Conservation (phyloP, 2,113 vertebrate species). For the Cairina moschata region DNA sequence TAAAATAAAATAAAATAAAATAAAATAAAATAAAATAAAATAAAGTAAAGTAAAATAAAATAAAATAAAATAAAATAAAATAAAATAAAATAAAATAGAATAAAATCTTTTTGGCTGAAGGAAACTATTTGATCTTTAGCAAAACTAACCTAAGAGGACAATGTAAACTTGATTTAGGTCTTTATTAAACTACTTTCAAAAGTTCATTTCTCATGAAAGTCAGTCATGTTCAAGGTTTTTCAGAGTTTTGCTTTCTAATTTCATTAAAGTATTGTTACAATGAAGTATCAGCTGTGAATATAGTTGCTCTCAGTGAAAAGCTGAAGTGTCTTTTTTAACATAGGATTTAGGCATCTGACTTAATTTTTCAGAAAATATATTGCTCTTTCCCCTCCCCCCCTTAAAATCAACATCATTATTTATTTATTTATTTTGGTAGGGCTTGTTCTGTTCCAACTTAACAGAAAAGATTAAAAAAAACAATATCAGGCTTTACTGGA, state of each 20-base stretch:
- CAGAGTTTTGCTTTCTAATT: neutral
- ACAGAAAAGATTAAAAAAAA: neutral
- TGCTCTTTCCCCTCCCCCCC: too few species aligned
- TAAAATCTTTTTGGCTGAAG: neutral
- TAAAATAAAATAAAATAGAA: too few species aligned
- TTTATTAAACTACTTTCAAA: neutral
- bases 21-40: too few species aligned
- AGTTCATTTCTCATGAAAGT: neutral
- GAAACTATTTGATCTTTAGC: neutral
- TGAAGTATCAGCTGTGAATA: neutral
- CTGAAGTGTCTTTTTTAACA: neutral
- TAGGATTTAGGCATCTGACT: neutral
- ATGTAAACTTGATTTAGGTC: neutral
- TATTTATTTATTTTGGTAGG: neutral
- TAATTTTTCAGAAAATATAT: neutral
- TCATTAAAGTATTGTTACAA: neutral
- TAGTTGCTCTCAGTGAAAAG: neutral
- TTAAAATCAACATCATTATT: too few species aligned
- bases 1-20: too few species aligned
- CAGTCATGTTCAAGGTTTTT: neutral
- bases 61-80: too few species aligned
- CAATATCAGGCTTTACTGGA: neutral
- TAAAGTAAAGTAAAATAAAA: too few species aligned
- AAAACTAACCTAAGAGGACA: neutral
- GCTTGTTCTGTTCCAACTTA: neutral